phyloP scores from a whole-genome alignment of 2,888 invertebrate species.

The Hypselothyrea guttata region DNA sequence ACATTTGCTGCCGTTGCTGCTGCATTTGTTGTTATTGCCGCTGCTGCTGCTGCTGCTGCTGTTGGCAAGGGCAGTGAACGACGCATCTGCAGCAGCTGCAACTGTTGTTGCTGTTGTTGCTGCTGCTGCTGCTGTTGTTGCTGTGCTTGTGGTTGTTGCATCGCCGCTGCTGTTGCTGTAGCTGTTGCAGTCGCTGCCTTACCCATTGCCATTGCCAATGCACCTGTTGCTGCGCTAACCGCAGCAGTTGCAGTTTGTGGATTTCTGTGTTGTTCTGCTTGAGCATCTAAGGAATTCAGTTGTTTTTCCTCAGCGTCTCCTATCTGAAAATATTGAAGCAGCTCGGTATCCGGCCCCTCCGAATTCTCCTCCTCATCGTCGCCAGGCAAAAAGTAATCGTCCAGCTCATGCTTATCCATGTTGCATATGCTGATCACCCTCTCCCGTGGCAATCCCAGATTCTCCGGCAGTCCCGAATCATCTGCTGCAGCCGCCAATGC shows the following conservation, averaged over 20 bases:
- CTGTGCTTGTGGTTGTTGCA: conserved; percentile 37
- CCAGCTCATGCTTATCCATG: conserved; percentile 90
- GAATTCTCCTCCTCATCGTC: conserved; percentile 85
- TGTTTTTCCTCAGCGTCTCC: conserved; percentile 82
- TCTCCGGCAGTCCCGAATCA: conserved; percentile 75
- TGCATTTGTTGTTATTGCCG: conserved; percentile 41
- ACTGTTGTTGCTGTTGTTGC: conserved; percentile 41
- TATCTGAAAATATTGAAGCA: conserved; percentile 90
- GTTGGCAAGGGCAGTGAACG: too few relatives aligned
- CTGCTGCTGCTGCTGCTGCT: conserved; percentile 36
- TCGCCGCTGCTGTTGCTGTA: conserved; percentile 19
- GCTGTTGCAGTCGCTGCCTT: conserved; percentile 30
- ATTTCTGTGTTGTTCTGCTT: conserved; percentile 76
- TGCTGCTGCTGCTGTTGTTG: conserved; percentile 27
- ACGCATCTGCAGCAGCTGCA: conserved; percentile 32
- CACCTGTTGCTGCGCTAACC: conserved; percentile 30
- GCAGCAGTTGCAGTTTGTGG: conserved; percentile 66
- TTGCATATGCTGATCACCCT: conserved; percentile 89
- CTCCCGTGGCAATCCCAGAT: conserved; percentile 85
- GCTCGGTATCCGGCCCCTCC: conserved; percentile 92
- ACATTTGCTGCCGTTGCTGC: conserved; percentile 52
- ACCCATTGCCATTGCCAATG: conserved; percentile 24
- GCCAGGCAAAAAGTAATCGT: conserved; percentile 86
- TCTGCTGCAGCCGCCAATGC: conserved; percentile 55
- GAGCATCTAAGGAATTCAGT: conserved; percentile 80